phyloP scores from a whole-genome alignment of 2,113 vertebrate species.

The Myanophis thanlyinensis region DNA sequence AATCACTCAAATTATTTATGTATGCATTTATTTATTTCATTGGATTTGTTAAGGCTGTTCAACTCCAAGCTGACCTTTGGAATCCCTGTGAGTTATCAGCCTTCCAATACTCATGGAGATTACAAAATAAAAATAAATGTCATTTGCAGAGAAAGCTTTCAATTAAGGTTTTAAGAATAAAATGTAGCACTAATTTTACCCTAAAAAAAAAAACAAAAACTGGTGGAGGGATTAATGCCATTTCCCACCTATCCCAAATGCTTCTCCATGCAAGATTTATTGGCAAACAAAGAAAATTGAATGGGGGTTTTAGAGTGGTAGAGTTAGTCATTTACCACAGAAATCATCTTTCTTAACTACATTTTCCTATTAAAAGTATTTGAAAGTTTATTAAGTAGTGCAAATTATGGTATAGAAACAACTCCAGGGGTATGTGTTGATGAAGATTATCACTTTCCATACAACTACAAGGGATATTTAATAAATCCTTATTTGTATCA shows the following conservation, averaged over 20 bases:
- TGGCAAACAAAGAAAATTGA: background rate
- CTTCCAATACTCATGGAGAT: background rate
- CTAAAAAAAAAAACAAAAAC: background rate
- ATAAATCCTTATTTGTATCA: background rate
- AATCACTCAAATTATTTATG: background rate
- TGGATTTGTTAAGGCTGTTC: background rate
- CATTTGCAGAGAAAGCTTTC: background rate
- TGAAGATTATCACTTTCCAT: background rate
- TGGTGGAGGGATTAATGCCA: background rate
- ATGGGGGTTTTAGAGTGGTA: background rate
- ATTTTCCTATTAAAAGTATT: background rate
- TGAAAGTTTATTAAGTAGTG: slow-evolving; percentile 6
- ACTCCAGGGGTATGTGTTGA: background rate
- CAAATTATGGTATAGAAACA: background rate
- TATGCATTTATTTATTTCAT: background rate
- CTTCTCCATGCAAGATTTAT: background rate
- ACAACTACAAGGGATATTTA: slow-evolving; percentile 12
- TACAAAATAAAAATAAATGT: background rate
- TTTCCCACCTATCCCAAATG: background rate
- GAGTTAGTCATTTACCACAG: background rate
- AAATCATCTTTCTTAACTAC: background rate
- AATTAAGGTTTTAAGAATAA: background rate
- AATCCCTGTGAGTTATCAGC: background rate
- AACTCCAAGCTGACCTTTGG: background rate
- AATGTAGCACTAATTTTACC: background rate